phyloP scores from a whole-genome alignment of 1,140 invertebrate genomes.

The Camponotus floridanus region DNA sequence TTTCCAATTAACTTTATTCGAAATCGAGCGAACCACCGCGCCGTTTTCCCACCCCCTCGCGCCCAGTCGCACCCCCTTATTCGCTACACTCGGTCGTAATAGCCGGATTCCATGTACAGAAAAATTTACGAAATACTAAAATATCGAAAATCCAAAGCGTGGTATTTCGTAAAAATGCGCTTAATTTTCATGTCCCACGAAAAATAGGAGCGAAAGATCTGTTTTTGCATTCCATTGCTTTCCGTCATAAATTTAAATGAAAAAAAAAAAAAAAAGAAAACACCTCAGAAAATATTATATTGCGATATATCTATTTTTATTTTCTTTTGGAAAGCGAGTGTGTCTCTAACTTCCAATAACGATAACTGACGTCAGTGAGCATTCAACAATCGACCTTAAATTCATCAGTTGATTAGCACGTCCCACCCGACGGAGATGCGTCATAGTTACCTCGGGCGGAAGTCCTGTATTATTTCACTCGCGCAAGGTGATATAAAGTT shows the following conservation, averaged over 20 bases:
- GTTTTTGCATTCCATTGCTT: not conserved
- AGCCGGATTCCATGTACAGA: constrained; percentile 58
- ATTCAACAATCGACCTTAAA: constrained; percentile 50
- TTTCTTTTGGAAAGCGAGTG: not conserved
- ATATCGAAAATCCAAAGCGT: constrained; percentile 51
- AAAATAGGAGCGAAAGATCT: constrained; percentile 18
- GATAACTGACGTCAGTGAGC: not conserved
- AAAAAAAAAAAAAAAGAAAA: not conserved
- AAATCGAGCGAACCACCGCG: constrained; percentile 79
- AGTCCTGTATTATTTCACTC: constrained; percentile 79
- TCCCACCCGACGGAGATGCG: constrained; percentile 40
- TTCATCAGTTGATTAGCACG: constrained; percentile 55
- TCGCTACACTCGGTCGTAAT: constrained; percentile 62
- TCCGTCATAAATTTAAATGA: not conserved
- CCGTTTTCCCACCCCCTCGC: constrained; percentile 53
- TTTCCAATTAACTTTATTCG: constrained; percentile 85
- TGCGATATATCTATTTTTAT: not conserved
- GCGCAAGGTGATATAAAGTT: constrained; percentile 83
- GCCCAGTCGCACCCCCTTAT: constrained; percentile 51
- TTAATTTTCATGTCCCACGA: constrained; percentile 43
- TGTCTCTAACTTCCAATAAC: constrained; percentile 12
- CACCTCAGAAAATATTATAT: constrained; percentile 11
- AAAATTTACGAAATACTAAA: constrained; percentile 62
- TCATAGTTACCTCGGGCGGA: constrained; percentile 57
- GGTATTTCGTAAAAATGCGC: constrained; percentile 53